A percentile compares a stretch with the other conserved stretches of the same genome.
Evolutionary conservation across 2,113 vertebrate species (phyloP).

Genomic region (Dicentrarchus labrax): DNA sequence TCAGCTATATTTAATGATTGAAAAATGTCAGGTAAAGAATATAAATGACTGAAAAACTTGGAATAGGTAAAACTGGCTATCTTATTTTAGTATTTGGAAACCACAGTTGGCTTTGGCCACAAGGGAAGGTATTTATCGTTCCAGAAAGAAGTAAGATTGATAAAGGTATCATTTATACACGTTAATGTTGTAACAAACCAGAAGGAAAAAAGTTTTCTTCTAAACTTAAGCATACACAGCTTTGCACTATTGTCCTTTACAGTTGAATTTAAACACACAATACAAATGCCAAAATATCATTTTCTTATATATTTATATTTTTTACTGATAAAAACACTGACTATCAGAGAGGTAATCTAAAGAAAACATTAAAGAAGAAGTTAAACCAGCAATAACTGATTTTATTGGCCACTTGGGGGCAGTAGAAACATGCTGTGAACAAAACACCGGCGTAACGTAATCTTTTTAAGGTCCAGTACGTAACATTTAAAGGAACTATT

Average conservation of each 20-base stretch:
- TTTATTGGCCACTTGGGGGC: background rate
- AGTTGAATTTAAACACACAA: background rate
- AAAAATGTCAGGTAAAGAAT: background rate
- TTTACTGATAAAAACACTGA: too few relatives aligned
- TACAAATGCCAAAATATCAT: background rate
- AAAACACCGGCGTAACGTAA: too few relatives aligned
- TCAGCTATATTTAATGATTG: background rate
- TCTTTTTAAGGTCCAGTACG: too few relatives aligned
- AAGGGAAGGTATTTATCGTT: background rate
- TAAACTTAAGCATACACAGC: background rate
- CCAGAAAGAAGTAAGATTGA: background rate
- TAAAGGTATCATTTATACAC: background rate
- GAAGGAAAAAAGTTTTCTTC: background rate
- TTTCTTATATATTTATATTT: too few relatives aligned
- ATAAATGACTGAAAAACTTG: background rate
- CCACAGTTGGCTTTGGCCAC: background rate
- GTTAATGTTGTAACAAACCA: background rate
- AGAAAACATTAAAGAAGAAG: too few relatives aligned
- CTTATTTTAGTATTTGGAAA: background rate
- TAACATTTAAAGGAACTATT: too few relatives aligned
- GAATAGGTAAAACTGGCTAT: background rate
- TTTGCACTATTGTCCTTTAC: background rate
- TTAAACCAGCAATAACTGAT: background rate
- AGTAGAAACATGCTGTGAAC: background rate
- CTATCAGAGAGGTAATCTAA: too few relatives aligned